phyloP scores from a whole-genome alignment of 2,113 vertebrate genomes.

The Artemisiospiza belli region DNA sequence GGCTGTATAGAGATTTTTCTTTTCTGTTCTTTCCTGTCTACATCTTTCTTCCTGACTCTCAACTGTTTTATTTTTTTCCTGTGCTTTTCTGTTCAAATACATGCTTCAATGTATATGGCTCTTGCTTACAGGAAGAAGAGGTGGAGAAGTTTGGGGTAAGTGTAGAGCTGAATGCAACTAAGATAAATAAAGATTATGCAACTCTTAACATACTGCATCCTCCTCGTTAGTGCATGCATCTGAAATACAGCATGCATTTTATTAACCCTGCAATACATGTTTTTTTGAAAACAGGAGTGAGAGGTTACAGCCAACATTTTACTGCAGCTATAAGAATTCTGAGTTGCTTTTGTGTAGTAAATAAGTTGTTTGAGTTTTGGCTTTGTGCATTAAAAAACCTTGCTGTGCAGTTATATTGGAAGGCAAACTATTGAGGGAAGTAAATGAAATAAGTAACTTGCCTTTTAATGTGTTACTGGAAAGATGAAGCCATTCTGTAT shows the following conservation, averaged over 20 bases:
- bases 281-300: conserved; percentile 46
- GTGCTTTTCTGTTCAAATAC: conserved; percentile 86
- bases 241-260: conserved; percentile 78
- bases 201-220: conserved; percentile 80
- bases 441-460: background rate
- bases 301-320: background rate
- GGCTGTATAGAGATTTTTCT: conserved; percentile 66
- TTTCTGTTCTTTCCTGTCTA: conserved; percentile 76
- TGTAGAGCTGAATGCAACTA: conserved; percentile 80
- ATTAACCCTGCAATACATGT: conserved; percentile 74
- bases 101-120: conserved; percentile 95
- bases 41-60: conserved; percentile 76
- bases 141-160: conserved; percentile 99
- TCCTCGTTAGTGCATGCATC: conserved; percentile 78
- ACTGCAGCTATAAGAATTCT: background rate
- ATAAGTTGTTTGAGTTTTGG: background rate
- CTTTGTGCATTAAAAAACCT: background rate
- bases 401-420: background rate
- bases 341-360: conserved; percentile 15
- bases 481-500: background rate
- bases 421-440: background rate
- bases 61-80: conserved; percentile 83
- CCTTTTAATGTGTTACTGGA: background rate
- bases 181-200: conserved; percentile 71
- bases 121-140: conserved; percentile 99